These are phyloP conservation scores for Stegodyphus dumicola DNA, from an alignment of 1,140 invertebrate genomes.

Conservation along the genomic window DNA sequence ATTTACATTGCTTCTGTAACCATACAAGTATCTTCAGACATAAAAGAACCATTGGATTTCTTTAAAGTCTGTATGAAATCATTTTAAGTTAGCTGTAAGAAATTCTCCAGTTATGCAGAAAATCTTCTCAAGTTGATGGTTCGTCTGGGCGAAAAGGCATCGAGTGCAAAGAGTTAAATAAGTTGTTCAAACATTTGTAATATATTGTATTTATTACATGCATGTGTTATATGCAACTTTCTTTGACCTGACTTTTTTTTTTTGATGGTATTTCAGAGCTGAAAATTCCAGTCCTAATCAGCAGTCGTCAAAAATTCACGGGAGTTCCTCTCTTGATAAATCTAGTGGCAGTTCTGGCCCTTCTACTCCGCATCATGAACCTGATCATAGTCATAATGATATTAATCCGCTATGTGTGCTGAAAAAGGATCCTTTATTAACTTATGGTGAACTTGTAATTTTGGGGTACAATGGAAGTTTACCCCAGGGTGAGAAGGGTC, in stretches of 20 bases:
- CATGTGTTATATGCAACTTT: background rate
- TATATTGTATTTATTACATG: background rate
- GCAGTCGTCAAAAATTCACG: slow-evolving; percentile 21
- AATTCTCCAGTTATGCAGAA: background rate
- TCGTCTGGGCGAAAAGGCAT: no score
- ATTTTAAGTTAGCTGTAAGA: no score
- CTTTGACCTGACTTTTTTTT: background rate
- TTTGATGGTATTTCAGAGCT: slow-evolving; percentile 12
- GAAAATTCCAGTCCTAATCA: slow-evolving; percentile 56
- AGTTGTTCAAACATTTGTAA: background rate
- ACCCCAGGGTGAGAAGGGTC: slow-evolving; percentile 89
- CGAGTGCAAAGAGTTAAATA: no score
- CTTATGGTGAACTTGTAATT: slow-evolving; percentile 91
- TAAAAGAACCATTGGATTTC: no score
- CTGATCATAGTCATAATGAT: slow-evolving; percentile 48
- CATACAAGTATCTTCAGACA: background rate
- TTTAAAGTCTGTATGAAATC: no score
- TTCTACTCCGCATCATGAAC: slow-evolving; percentile 58
- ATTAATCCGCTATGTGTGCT: slow-evolving; percentile 11
- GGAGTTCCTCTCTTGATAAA: slow-evolving; percentile 55
- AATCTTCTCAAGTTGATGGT: background rate
- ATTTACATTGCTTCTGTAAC: no score
- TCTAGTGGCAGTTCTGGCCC: slow-evolving; percentile 61
- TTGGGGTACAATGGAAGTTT: slow-evolving; percentile 96
- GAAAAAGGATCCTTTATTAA: slow-evolving; percentile 49